Evolutionary conservation across 2,888 invertebrate species (phyloP).

Genomic region (Hirudinaria manillensis): DNA sequence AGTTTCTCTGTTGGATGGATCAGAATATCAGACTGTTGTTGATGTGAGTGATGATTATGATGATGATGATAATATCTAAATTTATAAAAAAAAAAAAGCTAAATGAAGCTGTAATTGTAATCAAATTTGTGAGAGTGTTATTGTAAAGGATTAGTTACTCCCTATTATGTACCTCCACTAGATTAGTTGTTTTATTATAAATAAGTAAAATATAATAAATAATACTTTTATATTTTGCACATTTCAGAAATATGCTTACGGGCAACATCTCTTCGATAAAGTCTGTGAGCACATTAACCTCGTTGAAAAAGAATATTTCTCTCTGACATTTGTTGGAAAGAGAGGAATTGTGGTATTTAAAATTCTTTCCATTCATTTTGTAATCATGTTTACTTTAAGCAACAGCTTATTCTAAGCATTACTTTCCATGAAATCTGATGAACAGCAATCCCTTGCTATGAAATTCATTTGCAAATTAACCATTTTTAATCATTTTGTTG

Average conservation of each 20-base stretch:
- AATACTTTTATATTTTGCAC: no score
- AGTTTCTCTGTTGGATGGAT: constrained; percentile 78
- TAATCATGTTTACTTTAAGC: background rate
- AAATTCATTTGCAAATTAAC: background rate
- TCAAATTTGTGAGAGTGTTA: background rate
- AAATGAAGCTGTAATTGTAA: no score
- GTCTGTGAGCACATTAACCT: constrained; percentile 85
- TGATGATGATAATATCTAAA: background rate
- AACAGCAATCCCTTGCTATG: no score
- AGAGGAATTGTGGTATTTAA: constrained; percentile 5
- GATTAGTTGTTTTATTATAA: no score
- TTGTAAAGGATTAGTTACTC: no score
- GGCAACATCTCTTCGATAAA: constrained; percentile 76
- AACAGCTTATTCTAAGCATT: no score
- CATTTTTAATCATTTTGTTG: background rate
- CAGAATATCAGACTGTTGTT: constrained; percentile 72
- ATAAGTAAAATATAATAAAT: no score
- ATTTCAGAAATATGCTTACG: constrained; percentile 77
- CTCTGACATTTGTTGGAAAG: constrained; percentile 72
- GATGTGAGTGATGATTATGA: constrained; percentile 61
- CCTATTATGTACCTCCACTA: no score
- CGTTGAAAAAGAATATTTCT: constrained; percentile 90
- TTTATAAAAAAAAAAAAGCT: no score
- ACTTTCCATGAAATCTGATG: no score
- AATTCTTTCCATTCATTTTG: background rate